Evolutionary conservation across 1,140 invertebrate genomes (phyloP), one percentile per base, ranked within the genome.

Genomic region (Lordiphosa collinella): DNA sequence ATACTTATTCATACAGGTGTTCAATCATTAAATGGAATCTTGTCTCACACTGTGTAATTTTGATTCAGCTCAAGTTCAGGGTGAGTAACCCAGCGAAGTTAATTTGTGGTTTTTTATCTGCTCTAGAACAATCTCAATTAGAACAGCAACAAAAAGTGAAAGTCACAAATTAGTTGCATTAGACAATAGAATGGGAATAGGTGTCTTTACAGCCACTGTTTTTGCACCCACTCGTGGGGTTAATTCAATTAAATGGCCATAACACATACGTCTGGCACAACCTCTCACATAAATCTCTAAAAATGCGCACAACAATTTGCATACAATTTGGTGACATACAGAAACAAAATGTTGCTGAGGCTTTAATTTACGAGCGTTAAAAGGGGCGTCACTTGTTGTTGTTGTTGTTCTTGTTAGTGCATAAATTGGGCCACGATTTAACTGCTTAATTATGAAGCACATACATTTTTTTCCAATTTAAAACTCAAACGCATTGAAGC

Each of bases 381-480:
- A 56, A 75, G 65, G 50, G 65, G 75, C 75, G 70, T 80, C 38
- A 40, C 8, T 59, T 48, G 54, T 68, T 53, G 48, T 41, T 59
- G 40, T 14, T n/a, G 34, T 16, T 32, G 18, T 32, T n/a, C n/a
- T n/a, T n/a, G n/a, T 55, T 22, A 12, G 12, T 51, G 41, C 37
- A 58, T 48, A 60, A 58, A 60, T 40, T 51, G 37, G 14, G 18
- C 46, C 32, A 11, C 68, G 51, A 54, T 50, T 56, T 55, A 71
- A 68, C 66, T 67, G 62, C 78, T 76, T 72, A 80, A 80, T 80
- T 82, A 82, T 75, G 61, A 80, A 67, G 56, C 76, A 25, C 18
- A 18, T 43, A 11, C 46, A 66, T 61, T 56, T 69, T 36, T 43
- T 80, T 80, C 40, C 44, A 60, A 57, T 44, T 7, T n/a, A 14